Conservation (phyloP, 2,113 vertebrate species). For the Cygnus atratus region DNA sequence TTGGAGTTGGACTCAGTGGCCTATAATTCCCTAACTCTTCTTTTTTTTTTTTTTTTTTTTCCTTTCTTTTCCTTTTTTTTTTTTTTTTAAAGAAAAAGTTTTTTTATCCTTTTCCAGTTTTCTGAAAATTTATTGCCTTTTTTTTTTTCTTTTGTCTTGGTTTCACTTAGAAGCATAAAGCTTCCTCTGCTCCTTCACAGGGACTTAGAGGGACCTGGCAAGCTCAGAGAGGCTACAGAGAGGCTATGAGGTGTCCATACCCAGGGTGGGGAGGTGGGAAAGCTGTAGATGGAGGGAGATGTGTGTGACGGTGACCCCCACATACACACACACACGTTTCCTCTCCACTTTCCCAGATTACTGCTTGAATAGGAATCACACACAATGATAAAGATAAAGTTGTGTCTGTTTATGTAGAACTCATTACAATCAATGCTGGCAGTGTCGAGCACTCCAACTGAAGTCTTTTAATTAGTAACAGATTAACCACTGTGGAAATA, state of each 20-base stretch:
- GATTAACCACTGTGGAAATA: not conserved
- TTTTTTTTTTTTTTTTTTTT: not conserved
- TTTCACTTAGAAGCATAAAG: not conserved
- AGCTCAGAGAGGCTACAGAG: not conserved
- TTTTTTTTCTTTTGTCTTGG: not conserved
- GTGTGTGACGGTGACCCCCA: not conserved
- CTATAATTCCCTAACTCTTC: not conserved
- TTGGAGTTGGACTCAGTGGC: not conserved
- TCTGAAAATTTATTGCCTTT: not conserved
- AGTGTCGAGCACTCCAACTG: not conserved
- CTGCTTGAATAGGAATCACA: not conserved
- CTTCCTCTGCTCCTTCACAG: not conserved
- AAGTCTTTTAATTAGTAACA: not conserved
- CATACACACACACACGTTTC: not conserved
- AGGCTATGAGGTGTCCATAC: rapidly evolving
- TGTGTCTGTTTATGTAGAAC: not conserved
- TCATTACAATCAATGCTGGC: not conserved
- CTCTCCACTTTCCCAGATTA: not conserved
- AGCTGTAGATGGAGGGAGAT: not conserved
- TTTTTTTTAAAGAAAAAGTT: not conserved
- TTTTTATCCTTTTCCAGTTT: not conserved
- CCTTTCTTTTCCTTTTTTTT: not conserved
- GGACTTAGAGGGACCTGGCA: not conserved
- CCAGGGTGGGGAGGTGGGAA: not conserved
- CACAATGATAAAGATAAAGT: not conserved